Percentiles rank a stretch among this genome's conserved stretches.
Evolutionary conservation across 1,140 invertebrate genomes (phyloP).

Genomic region (Scaptomyza hsui): DNA sequence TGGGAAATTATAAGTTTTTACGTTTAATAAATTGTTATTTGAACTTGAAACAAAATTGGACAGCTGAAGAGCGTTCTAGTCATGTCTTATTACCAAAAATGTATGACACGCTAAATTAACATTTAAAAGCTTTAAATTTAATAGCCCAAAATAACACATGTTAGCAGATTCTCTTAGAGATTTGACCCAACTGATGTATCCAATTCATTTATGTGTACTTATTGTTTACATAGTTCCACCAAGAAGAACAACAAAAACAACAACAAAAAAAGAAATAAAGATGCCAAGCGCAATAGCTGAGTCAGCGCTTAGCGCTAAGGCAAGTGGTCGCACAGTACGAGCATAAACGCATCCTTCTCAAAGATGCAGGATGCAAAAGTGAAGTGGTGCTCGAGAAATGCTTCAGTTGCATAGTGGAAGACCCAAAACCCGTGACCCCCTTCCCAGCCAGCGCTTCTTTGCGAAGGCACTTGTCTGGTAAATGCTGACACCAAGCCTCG

Average conservation of each 20-base stretch:
- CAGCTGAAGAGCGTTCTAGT: no score
- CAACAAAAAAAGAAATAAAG: not conserved
- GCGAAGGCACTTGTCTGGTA: conserved; percentile 63
- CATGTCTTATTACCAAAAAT: not conserved
- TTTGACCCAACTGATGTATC: conserved; percentile 22
- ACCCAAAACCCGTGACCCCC: conserved; percentile 33
- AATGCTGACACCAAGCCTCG: conserved; percentile 77
- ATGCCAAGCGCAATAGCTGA: conserved; percentile 19
- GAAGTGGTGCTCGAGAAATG: conserved; percentile 52
- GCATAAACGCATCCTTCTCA: conserved; percentile 52
- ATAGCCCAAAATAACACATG: conserved; percentile 3
- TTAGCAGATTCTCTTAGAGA: conserved; percentile 16
- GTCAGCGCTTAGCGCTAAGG: conserved; percentile 36
- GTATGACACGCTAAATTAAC: not conserved
- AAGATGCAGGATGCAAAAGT: conserved; percentile 59
- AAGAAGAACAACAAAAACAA: conserved; percentile 9
- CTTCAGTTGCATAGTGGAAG: conserved; percentile 48
- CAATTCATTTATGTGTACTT: conserved; percentile 26
- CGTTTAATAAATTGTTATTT: no score
- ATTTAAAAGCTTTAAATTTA: not conserved
- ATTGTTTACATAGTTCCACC: conserved; percentile 27
- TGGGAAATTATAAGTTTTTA: no score
- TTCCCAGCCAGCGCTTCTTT: conserved; percentile 20
- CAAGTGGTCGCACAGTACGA: conserved; percentile 13
- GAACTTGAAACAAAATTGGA: no score